These are phyloP conservation scores for Sciurus vulgaris DNA, from an alignment of 2,797 vertebrate genomes.

Conservation along the genomic window DNA sequence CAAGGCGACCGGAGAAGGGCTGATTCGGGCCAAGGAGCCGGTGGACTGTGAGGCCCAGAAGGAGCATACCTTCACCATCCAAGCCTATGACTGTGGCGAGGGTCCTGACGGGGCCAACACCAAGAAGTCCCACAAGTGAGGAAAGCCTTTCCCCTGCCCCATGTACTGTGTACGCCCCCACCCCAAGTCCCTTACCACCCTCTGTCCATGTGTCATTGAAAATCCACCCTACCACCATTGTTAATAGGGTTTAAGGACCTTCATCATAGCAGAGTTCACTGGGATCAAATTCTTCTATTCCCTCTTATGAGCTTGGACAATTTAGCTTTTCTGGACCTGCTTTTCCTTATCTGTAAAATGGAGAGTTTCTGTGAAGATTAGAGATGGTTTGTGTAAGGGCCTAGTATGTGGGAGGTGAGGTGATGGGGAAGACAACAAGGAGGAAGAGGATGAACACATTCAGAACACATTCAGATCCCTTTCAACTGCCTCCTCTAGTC, in stretches of 20 bases:
- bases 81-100: constrained; percentile 99
- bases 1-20: constrained; percentile 97
- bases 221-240: background rate
- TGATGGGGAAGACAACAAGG: background rate
- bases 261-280: background rate
- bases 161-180: background rate
- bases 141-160: background rate
- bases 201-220: background rate
- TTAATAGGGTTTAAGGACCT: background rate
- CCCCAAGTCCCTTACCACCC: background rate
- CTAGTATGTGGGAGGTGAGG: background rate
- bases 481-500: background rate
- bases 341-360: background rate
- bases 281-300: background rate
- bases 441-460: background rate
- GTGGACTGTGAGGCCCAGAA: constrained; percentile 98
- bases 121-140: constrained; percentile 99
- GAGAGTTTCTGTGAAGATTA: background rate
- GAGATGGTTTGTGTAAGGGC: background rate
- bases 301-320: background rate
- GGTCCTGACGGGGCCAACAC: constrained; percentile 96
- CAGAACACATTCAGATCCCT: background rate
- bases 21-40: constrained; percentile 97
- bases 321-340: background rate
- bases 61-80: constrained; percentile 99